phyloP scores from a whole-genome alignment of 2,113 vertebrate genomes.

The Thunnus maccoyii region DNA sequence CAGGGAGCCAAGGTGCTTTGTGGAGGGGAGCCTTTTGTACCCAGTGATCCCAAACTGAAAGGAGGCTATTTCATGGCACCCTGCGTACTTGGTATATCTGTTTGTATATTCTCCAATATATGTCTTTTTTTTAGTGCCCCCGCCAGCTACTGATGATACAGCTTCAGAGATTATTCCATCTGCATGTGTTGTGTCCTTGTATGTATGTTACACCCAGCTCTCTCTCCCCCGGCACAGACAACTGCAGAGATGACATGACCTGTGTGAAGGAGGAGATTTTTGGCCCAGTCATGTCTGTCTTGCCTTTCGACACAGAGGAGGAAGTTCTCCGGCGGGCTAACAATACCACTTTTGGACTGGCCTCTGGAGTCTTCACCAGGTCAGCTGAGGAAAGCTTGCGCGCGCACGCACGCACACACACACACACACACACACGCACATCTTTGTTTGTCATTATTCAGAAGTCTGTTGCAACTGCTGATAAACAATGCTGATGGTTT shows the following conservation, averaged over 20 bases:
- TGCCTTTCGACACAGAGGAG: conserved; percentile 94
- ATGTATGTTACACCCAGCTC: neutral
- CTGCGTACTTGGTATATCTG: conserved; percentile 90
- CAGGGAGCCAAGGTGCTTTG: conserved; percentile 94
- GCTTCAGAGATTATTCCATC: neutral
- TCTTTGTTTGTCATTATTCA: neutral
- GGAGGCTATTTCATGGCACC: conserved; percentile 93
- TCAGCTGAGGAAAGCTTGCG: conserved; percentile 54
- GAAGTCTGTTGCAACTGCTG: conserved; percentile 5
- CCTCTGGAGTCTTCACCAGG: conserved; percentile 97
- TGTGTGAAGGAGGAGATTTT: conserved; percentile 99
- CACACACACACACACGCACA: too few relatives aligned
- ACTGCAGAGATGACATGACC: conserved; percentile 95
- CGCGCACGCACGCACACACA: too few relatives aligned
- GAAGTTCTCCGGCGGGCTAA: conserved; percentile 94
- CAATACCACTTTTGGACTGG: conserved; percentile 90
- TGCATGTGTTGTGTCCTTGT: neutral
- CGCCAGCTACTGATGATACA: neutral
- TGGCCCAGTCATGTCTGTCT: conserved; percentile 96
- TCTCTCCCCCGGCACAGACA: conserved; percentile 78
- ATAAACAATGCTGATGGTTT: rapidly evolving
- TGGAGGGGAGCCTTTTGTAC: conserved; percentile 89
- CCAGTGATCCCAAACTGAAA: conserved; percentile 91
- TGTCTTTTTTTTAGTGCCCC: neutral
- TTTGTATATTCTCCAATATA: neutral